Conservation (phyloP, 2,888 invertebrate genomes). For the Parelbella ahira region DNA sequence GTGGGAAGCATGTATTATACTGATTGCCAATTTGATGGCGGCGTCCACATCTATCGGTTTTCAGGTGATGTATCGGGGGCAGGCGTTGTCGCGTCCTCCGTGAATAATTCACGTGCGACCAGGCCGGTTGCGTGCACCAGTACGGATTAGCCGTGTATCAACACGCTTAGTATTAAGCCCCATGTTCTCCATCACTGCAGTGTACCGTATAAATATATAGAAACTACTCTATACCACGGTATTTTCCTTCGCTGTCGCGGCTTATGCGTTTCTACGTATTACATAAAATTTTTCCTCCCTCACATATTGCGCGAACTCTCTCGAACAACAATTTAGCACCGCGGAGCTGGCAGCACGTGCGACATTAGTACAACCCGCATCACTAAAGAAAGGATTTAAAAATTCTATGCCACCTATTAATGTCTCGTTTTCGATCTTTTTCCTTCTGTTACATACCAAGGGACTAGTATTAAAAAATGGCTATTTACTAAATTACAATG, state of each 20-base stretch:
- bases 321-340: constrained; percentile 4
- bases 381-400: neutral
- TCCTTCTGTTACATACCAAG: no score
- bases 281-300: constrained; percentile 7
- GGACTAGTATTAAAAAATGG: no score
- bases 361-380: constrained; percentile 1
- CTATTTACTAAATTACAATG: no score
- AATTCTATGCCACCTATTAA: neutral
- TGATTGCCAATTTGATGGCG: no score
- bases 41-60: no score
- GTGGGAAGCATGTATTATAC: no score
- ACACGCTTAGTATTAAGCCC: neutral
- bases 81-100: constrained; percentile 5
- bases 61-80: neutral
- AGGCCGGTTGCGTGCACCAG: constrained; percentile 8
- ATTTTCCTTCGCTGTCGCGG: no score
- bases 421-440: no score
- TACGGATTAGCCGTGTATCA: constrained; percentile 12
- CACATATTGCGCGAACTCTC: constrained; percentile 1
- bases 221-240: no score
- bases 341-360: constrained; percentile 7
- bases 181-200: neutral
- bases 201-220: no score
- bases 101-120: constrained; percentile 22
- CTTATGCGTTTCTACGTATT: no score